A percentile compares a stretch with the other conserved stretches of the same genome.
Evolutionary conservation across 2,888 invertebrate genomes (phyloP).

Genomic region (Phymatocera aterrima): DNA sequence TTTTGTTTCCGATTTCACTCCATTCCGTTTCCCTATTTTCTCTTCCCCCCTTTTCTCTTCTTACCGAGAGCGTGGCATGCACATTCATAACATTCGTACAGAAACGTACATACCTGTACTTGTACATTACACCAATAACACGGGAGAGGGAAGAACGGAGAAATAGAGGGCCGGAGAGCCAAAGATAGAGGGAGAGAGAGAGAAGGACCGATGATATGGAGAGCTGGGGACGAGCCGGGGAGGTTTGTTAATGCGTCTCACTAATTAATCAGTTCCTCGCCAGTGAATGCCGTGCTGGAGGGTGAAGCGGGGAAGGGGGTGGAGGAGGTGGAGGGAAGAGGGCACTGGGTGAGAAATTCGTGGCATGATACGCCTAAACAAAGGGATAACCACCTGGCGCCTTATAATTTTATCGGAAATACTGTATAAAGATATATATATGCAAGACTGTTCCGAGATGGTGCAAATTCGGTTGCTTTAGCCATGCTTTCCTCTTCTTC

Average conservation of each 20-base stretch:
- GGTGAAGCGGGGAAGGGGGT: no score
- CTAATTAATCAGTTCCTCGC: slow-evolving; percentile 46
- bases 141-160: neutral
- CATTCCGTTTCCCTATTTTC: no score
- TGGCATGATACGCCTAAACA: slow-evolving; percentile 19
- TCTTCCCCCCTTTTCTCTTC: no score
- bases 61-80: neutral
- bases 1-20: neutral
- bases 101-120: neutral
- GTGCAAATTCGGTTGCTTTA: no score
- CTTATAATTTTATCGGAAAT: neutral
- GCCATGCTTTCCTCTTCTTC: no score
- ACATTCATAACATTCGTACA: neutral
- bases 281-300: neutral
- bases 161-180: neutral
- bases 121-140: neutral
- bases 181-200: neutral
- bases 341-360: slow-evolving; percentile 3
- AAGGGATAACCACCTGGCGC: slow-evolving; percentile 19
- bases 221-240: slow-evolving; percentile 25
- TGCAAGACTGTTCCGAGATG: no score
- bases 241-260: slow-evolving; percentile 48
- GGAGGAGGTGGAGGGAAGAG: no score
- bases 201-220: neutral
- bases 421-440: no score